A percentile compares a stretch with the other conserved stretches of the same genome.
Conservation (phyloP, 2,797 vertebrate genomes). For the Girardinus metallicus region DNA sequence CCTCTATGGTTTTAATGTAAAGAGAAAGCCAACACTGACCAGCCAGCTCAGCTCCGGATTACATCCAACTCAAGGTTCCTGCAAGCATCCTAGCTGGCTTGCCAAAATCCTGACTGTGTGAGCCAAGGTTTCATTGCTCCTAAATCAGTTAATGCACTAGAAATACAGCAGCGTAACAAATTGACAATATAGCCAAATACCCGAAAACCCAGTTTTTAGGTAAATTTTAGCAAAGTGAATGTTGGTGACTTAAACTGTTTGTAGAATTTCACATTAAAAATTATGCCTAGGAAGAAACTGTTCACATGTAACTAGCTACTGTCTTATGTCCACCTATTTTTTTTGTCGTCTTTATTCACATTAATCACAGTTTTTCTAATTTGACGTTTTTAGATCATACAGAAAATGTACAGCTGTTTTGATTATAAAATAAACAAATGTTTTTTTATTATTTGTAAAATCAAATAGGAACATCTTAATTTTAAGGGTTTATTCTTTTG, state of each 20-base stretch:
- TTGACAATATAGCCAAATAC: background rate
- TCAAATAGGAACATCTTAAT: background rate
- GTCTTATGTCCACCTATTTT: background rate
- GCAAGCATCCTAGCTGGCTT: slow-evolving; percentile 22
- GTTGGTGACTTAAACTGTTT: background rate
- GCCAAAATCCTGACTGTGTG: slow-evolving; percentile 39
- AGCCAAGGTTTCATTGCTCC: slow-evolving; percentile 7
- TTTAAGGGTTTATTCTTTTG: background rate
- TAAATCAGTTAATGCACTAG: background rate
- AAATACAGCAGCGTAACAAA: background rate
- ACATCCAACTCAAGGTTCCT: slow-evolving; percentile 8
- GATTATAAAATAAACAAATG: background rate
- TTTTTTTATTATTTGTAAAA: background rate
- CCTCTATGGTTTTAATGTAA: slow-evolving; percentile 48
- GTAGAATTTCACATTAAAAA: background rate
- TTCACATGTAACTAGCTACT: rapidly evolving
- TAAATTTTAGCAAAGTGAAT: background rate
- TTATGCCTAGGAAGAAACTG: background rate
- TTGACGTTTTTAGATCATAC: background rate
- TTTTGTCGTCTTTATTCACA: background rate
- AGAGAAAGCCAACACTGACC: slow-evolving; percentile 35
- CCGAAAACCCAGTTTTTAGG: background rate
- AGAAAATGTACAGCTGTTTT: background rate
- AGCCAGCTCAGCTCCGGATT: slow-evolving; percentile 20
- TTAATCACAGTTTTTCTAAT: background rate